Percentiles rank a stretch among this genome's conserved stretches.
phyloP scores from a whole-genome alignment of 2,113 vertebrate species.

The Chlorodrepanis virens region DNA sequence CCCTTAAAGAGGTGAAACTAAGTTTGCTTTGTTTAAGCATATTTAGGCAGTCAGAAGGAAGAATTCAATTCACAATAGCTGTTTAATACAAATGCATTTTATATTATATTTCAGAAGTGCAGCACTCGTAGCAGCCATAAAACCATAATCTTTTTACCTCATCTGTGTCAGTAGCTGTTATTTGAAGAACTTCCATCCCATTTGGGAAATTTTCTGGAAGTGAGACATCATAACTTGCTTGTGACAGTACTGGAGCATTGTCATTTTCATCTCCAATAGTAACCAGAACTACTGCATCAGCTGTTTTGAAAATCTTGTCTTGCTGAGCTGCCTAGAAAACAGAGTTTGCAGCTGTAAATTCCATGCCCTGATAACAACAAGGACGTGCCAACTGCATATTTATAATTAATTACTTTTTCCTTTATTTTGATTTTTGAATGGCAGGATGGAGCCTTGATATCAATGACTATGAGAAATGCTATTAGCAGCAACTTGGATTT shows the following conservation, averaged over 20 bases:
- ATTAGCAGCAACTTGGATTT: not conserved
- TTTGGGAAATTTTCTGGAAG: constrained; percentile 74
- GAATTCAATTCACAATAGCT: not conserved
- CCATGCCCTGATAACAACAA: not conserved
- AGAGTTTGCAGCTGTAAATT: not conserved
- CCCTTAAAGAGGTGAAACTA: not conserved
- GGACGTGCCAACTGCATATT: not conserved
- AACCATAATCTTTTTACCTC: constrained; percentile 44
- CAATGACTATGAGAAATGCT: not conserved
- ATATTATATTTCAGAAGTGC: not conserved
- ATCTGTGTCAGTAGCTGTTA: constrained; percentile 69
- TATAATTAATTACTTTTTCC: not conserved
- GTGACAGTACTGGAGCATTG: constrained; percentile 65
- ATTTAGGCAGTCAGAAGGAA: not conserved
- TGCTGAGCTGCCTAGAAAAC: constrained; percentile 73
- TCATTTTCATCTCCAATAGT: constrained; percentile 74
- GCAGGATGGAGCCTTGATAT: not conserved
- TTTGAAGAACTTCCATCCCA: constrained; percentile 58
- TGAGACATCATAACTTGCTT: constrained; percentile 24
- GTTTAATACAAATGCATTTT: not conserved
- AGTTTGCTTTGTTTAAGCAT: not conserved
- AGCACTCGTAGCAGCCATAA: not conserved
- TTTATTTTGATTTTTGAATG: not conserved
- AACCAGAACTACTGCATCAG: constrained; percentile 68
- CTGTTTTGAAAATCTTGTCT: constrained; percentile 71